Evolutionary conservation across 2,888 invertebrate genomes (phyloP).

Genomic region (Flexamia atlantica): DNA sequence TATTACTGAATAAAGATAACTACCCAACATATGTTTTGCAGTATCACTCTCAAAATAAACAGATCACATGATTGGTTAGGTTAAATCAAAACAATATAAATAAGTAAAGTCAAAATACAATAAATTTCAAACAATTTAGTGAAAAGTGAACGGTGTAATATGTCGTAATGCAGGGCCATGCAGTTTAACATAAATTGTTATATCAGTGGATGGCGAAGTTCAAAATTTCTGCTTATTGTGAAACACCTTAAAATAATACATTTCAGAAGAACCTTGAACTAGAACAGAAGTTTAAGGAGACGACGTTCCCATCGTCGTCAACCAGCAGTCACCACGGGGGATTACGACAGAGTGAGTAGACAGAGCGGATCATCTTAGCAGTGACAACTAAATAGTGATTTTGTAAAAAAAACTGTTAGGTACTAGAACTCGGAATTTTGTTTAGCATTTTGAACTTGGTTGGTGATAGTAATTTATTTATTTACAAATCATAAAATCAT

Average conservation of each 20-base stretch:
- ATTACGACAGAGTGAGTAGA: constrained; percentile 11
- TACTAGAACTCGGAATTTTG: no score
- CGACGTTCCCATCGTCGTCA: background rate
- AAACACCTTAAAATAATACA: background rate
- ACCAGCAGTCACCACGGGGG: background rate
- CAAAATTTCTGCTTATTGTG: background rate
- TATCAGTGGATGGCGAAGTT: background rate
- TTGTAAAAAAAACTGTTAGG: no score
- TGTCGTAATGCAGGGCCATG: background rate
- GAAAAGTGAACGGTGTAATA: background rate
- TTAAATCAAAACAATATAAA: constrained; percentile 19
- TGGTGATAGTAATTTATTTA: no score
- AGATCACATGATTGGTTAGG: background rate
- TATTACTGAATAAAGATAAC: no score
- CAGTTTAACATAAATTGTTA: background rate
- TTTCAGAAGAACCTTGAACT: background rate
- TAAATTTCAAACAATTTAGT: background rate
- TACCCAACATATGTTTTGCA: background rate
- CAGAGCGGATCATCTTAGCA: no score
- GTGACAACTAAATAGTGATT: no score
- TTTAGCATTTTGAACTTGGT: no score
- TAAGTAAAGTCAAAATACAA: background rate
- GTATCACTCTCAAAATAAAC: background rate
- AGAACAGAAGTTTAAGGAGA: background rate
- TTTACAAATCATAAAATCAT: no score